Base-by-base conservation (phyloP, 1,140 invertebrate genomes). In the Globodera ellingtonae region DNA sequence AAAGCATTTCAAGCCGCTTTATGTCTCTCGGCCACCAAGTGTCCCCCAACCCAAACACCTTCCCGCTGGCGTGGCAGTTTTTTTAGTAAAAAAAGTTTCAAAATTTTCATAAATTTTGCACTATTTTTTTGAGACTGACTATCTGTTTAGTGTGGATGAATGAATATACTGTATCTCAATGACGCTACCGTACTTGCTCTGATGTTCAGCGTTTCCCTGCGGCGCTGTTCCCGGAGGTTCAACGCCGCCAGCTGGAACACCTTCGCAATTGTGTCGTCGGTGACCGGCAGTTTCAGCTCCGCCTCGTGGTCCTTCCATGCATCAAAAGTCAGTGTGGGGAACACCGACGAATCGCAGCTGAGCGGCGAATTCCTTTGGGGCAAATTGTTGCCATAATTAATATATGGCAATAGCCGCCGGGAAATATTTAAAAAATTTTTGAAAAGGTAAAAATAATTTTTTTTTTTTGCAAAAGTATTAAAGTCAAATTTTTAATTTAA, bases 181-280 rank as follows among this genome's bases (percentile, higher is more conserved):
- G 15, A 62, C 7, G 70, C 7, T 50, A 59, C 71, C 83, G 72
- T 35, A 86, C 85, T 83, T 78, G 73, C 76, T 47, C 78, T 18
- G 15, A 86, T 84, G 72, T 86, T 85, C 8, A 13, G 21, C 1
- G 59, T 24, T 77, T 86, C 84, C 24, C 82, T 56, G 44, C 75
- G 80, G 24, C 77, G 75, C 72, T 82, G 71, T 73, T 86, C 85
- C 71, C 76, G 44, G 15, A 87, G 67, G 56, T 87, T 87, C 13
- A 85, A 72, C 65, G 79, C 72, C 44, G 81, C 85, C 52, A 86
- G 72, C 78, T 86, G 48, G 10, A 86, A 48, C 46, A 84, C 85
- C 67, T 87, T 35, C 1, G 67, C 24, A 70, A 86, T 74, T 6
- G 81, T 86, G 62, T 87, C 78, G 56, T 69, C 47, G 18, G 81